Evolutionary conservation across 2,113 vertebrate species (phyloP), one percentile per base, ranked within the genome.

Genomic region (Peromyscus polionotus): DNA sequence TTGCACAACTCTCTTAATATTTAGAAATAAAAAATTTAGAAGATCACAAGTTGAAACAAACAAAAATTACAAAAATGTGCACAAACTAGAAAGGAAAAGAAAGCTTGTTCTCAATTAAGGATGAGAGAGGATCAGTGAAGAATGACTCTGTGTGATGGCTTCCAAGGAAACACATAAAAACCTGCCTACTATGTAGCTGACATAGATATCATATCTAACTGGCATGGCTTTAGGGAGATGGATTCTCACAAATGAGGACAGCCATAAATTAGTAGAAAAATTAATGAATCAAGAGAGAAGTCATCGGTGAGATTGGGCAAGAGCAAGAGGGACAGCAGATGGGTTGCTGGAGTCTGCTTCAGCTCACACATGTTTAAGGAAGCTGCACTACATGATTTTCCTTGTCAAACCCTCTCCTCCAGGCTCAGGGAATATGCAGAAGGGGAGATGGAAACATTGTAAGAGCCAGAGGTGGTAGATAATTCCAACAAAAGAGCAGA

Each of bases 401-500:
- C 33, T 51, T 33, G 7, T 51, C 1, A 33, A 79, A 33, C 1
- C 31, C 7, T 54, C 17, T 10, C 8, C 16, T 0, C 45, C 7
- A 51, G 16, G 4, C 8, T 20, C 8, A 33, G 16, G 4, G 4
- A 79, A 33, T 51, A 11, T 79, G 48, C 14, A 33, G 1, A 20
- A 51, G 48, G 33, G 3, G 26, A 33, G 16, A 3, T 54, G 9
- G 51, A 51, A 51, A 79, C 13, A 33, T 14, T 9, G 3, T 51
- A 77, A 51, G 76, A 33, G 3, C 14, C 28, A 51, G 16, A 17
- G 1, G 8, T 54, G 0, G 4, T 10, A 0, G 45, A 33, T 36
- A 4, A 54, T 28, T 17, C 31, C 48, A 51, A 54, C 2, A 4
- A 79, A 54, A 39, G 6, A 54, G 8, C 31, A 79, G 16, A 4